A percentile compares a stretch with the other conserved stretches of the same genome.
phyloP scores from a whole-genome alignment of 2,797 vertebrate species.

The Falco naumanni region DNA sequence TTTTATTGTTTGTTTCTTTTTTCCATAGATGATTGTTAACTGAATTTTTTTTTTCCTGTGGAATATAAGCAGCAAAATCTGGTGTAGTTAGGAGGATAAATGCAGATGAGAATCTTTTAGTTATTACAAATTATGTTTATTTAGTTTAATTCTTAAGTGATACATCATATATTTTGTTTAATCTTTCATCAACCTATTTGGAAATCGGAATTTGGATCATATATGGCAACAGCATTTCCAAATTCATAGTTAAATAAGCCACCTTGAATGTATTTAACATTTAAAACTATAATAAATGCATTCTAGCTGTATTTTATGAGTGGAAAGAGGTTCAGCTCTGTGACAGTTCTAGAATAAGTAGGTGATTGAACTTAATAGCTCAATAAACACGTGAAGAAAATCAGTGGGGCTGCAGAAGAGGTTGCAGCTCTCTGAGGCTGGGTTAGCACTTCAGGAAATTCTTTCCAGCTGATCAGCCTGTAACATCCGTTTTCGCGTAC shows the following conservation, averaged over 20 bases:
- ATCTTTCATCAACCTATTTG: background rate
- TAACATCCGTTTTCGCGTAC: background rate
- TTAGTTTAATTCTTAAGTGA: background rate
- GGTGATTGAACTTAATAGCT: background rate
- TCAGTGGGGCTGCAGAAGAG: background rate
- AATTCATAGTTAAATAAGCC: background rate
- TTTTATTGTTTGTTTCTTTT: background rate
- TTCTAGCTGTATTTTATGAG: background rate
- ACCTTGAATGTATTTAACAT: background rate
- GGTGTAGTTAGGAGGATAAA: background rate
- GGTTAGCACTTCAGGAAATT: background rate
- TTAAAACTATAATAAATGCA: background rate
- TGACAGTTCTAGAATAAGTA: background rate
- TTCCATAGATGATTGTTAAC: background rate
- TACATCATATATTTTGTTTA: background rate
- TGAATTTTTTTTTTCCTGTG: background rate
- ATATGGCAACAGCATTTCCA: background rate
- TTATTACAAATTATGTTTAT: background rate
- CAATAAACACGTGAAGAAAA: background rate
- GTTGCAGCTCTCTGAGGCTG: background rate
- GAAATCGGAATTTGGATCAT: background rate
- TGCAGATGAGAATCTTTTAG: background rate
- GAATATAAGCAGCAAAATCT: background rate
- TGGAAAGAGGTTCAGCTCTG: background rate
- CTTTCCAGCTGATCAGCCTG: background rate